Conservation (phyloP, 2,797 vertebrate species). For the Notoglanidium macrostoma region DNA sequence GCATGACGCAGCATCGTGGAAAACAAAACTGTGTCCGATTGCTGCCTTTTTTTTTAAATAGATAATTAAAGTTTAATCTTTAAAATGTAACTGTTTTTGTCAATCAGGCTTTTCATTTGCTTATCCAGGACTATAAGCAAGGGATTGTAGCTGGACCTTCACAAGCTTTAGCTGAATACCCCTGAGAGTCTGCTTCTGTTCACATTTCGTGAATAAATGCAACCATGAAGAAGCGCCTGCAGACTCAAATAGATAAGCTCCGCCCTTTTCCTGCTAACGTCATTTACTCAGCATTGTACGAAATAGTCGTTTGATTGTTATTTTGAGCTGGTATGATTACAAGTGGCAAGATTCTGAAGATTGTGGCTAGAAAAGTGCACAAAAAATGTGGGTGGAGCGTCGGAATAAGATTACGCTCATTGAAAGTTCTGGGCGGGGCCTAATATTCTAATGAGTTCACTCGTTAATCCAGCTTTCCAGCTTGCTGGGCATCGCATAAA, state of each 20-base stretch:
- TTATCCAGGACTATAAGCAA: background rate
- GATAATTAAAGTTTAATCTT: background rate
- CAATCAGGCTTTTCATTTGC: background rate
- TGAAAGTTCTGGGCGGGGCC: too few species aligned
- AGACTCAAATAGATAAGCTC: background rate
- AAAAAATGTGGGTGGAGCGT: background rate
- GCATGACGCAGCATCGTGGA: background rate
- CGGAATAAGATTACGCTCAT: too few species aligned
- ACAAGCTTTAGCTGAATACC: background rate
- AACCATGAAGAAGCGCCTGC: background rate
- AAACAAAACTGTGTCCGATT: background rate
- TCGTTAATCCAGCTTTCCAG: background rate
- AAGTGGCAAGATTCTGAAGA: background rate
- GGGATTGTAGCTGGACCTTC: background rate
- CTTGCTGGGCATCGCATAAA: background rate
- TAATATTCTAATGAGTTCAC: background rate
- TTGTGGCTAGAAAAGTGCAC: background rate
- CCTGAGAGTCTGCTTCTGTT: background rate
- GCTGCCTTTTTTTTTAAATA: background rate
- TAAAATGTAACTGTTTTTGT: background rate
- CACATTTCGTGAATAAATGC: background rate
- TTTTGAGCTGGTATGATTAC: background rate
- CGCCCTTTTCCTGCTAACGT: background rate
- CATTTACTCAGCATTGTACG: background rate
- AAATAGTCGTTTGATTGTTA: background rate